Percentiles rank a stretch among this genome's conserved stretches.
Evolutionary conservation across 2,797 vertebrate genomes (phyloP).

Genomic region (Hoplostethus atlanticus): DNA sequence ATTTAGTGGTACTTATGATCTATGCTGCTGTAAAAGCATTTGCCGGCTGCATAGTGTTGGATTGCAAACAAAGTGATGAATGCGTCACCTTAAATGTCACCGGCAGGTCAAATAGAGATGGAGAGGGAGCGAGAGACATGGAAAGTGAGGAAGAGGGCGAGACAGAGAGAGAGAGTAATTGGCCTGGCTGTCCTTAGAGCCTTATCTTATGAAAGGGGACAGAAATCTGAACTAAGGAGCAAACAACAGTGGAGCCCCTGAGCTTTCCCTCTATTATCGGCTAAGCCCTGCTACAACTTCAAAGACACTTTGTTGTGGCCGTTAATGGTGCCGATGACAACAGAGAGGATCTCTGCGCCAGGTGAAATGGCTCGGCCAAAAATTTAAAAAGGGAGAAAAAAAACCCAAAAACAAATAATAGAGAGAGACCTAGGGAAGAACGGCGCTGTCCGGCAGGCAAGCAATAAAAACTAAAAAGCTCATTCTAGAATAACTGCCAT

Average conservation of each 20-base stretch:
- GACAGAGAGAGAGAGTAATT: conserved; percentile 50
- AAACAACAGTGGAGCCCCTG: conserved; percentile 42
- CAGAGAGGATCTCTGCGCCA: conserved; percentile 55
- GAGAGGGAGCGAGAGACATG: conserved; percentile 11
- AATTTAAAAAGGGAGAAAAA: conserved; percentile 3
- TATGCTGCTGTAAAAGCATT: conserved; percentile 15
- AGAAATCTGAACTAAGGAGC: conserved; percentile 57
- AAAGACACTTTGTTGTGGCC: conserved; percentile 76
- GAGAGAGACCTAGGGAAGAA: conserved; percentile 26
- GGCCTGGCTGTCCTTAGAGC: conserved; percentile 57
- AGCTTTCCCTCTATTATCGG: conserved; percentile 53
- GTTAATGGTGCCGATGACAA: conserved; percentile 75
- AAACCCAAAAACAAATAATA: conserved; percentile 13
- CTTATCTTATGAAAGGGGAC: conserved; percentile 66
- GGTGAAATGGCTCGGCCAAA: conserved; percentile 56
- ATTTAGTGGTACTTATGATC: conserved; percentile 4
- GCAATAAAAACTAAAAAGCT: conserved; percentile 44
- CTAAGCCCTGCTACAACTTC: conserved; percentile 63
- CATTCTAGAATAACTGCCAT: conserved; percentile 60
- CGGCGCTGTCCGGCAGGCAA: conserved; percentile 33
- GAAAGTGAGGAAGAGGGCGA: conserved; percentile 31
- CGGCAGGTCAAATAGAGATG: conserved; percentile 36
- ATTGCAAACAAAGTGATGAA: conserved; percentile 21
- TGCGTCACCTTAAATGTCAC: conserved; percentile 42
- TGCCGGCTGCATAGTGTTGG: conserved; percentile 7